A percentile compares a stretch with the other conserved stretches of the same genome.
These are phyloP conservation scores for Tamias sibiricus DNA, from an alignment of 2,113 vertebrate species.

Conservation along the genomic window DNA sequence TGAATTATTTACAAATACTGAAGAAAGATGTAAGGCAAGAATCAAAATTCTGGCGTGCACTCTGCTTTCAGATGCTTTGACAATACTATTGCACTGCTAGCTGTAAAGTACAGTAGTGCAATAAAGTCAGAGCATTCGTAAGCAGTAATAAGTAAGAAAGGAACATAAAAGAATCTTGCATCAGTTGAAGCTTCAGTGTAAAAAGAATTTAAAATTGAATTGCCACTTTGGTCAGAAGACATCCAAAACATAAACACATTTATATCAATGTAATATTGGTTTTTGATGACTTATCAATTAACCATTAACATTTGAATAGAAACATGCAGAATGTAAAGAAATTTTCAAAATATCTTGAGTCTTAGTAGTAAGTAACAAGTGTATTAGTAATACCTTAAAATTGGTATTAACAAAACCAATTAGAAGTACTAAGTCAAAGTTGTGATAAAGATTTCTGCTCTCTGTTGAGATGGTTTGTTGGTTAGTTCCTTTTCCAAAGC, in stretches of 20 bases:
- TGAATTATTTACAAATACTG: constrained; percentile 69
- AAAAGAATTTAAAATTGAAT: constrained; percentile 50
- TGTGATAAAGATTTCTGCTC: neutral
- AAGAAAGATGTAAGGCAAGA: constrained; percentile 67
- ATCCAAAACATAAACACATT: constrained; percentile 58
- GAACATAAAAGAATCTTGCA: neutral
- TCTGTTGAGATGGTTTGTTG: constrained; percentile 5
- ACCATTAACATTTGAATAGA: constrained; percentile 38
- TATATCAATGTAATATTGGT: constrained; percentile 58
- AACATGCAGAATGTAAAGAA: constrained; percentile 25
- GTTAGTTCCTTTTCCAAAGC: neutral
- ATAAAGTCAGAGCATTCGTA: constrained; percentile 98
- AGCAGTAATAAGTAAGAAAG: constrained; percentile 86
- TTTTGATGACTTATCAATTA: constrained; percentile 39
- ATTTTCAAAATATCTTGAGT: constrained; percentile 50
- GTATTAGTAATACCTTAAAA: neutral
- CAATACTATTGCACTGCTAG: constrained; percentile 99
- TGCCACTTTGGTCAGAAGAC: constrained; percentile 60
- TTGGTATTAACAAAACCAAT: neutral
- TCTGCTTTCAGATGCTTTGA: constrained; percentile 97
- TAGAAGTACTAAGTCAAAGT: constrained; percentile 41
- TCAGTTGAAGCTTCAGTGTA: constrained; percentile 35
- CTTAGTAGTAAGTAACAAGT: constrained; percentile 32
- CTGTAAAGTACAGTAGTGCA: constrained; percentile 98
- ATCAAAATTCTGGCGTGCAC: constrained; percentile 67